Evolutionary conservation across 1,140 invertebrate genomes (phyloP).

Genomic region (Saxidomus purpurata): DNA sequence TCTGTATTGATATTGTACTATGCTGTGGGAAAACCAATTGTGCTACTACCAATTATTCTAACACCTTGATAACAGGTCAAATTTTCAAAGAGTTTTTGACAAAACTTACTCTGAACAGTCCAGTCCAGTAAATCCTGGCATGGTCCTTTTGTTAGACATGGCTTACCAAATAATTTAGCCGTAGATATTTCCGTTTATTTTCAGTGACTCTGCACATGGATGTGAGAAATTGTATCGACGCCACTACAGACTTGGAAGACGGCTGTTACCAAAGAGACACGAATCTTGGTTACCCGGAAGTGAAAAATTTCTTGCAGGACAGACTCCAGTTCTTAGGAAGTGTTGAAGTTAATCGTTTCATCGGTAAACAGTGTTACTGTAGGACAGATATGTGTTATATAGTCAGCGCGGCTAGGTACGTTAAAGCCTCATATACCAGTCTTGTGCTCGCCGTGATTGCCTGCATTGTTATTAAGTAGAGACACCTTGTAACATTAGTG

Average conservation of each 20-base stretch:
- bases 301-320: neutral
- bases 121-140: too few relatives aligned
- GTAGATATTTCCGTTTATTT: neutral
- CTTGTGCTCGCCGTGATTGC: neutral
- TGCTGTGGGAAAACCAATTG: too few relatives aligned
- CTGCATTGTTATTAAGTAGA: neutral
- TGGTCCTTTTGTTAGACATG: too few relatives aligned
- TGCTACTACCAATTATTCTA: too few relatives aligned
- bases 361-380: slow-evolving; percentile 6
- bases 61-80: too few relatives aligned
- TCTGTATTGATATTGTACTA: too few relatives aligned
- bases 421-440: neutral
- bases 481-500: too few relatives aligned
- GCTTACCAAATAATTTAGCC: too few relatives aligned
- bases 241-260: neutral
- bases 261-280: neutral
- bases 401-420: neutral
- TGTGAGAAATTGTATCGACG: neutral
- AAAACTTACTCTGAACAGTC: too few relatives aligned
- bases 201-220: slow-evolving; percentile 13
- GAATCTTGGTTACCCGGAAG: neutral
- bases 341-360: neutral
- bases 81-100: too few relatives aligned
- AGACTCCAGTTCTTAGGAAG: neutral
- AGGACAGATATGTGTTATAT: neutral